Conservation (phyloP, 2,888 invertebrate genomes). For the Drosophila monieri region DNA sequence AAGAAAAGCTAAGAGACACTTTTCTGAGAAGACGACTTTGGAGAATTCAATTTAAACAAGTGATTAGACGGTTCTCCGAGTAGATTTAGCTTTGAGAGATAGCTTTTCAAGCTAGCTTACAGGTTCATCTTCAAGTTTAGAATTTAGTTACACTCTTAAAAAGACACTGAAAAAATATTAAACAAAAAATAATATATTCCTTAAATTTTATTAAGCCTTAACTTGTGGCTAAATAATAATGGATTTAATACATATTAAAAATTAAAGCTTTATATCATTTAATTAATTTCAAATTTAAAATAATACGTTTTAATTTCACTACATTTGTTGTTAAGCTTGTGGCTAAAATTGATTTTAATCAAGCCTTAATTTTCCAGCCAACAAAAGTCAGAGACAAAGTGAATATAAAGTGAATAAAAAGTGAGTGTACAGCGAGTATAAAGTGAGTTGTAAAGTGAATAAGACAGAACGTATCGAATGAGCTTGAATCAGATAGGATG, state of each 20-base stretch:
- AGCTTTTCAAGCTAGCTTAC: background rate
- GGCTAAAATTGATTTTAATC: conserved; percentile 64
- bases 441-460: conserved; percentile 9
- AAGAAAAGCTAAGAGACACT: conserved; percentile 4
- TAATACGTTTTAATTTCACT: background rate
- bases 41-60: background rate
- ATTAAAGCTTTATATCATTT: background rate
- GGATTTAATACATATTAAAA: background rate
- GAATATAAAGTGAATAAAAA: conserved; percentile 27
- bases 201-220: background rate
- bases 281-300: background rate
- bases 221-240: too few species aligned
- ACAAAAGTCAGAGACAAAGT: conserved; percentile 27
- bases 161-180: background rate
- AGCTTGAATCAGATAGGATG: conserved; percentile 9
- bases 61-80: background rate
- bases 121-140: conserved; percentile 1
- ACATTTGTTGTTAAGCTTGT: conserved; percentile 4
- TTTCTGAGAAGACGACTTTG: conserved; percentile 3
- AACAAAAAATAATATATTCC: background rate
- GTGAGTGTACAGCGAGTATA: background rate
- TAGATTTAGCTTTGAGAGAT: too few species aligned
- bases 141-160: background rate
- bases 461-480: conserved; percentile 21
- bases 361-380: conserved; percentile 70